phyloP scores from a whole-genome alignment of 1,140 invertebrate genomes.

The Phymorhynchus buccinoides region DNA sequence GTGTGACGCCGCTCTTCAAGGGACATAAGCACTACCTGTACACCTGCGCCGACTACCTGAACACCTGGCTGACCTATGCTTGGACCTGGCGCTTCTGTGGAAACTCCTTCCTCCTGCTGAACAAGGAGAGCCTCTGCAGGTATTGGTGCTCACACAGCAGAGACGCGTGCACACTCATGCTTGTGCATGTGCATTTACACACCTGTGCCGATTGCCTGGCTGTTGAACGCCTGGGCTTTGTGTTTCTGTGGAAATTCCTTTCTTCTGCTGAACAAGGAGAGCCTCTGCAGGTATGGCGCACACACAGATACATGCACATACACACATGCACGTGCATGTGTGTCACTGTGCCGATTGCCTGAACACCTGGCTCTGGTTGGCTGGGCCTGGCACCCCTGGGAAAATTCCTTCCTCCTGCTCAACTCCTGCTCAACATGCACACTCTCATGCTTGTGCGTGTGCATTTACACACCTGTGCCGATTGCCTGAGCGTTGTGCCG shows the following conservation, averaged over 20 bases:
- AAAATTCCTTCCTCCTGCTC: slow-evolving; percentile 38
- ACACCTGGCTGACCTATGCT: slow-evolving; percentile 3
- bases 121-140: slow-evolving; percentile 39
- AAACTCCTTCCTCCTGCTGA: slow-evolving; percentile 42
- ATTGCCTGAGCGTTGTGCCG: no score
- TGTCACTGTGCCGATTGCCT: slow-evolving; percentile 1
- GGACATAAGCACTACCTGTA: not conserved
- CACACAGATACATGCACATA: no score
- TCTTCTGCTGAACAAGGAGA: slow-evolving; percentile 34
- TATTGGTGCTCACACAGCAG: not conserved
- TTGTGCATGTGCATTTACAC: no score
- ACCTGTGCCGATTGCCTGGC: not conserved
- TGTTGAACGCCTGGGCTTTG: slow-evolving; percentile 11
- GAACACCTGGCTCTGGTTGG: not conserved
- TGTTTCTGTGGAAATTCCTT: slow-evolving; percentile 41
- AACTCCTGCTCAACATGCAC: no score
- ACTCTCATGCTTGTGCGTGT: no score
- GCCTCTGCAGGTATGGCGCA: slow-evolving; percentile 30
- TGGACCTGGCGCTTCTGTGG: slow-evolving; percentile 41
- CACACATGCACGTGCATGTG: no score
- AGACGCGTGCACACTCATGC: no score
- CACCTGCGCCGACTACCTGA: not conserved
- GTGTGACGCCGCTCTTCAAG: not conserved
- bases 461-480: not conserved
- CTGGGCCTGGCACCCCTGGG: slow-evolving; percentile 36